Percentiles rank a stretch among this genome's conserved stretches.
Evolutionary conservation across 2,113 vertebrate species (phyloP).

Genomic region (Bos taurus): DNA sequence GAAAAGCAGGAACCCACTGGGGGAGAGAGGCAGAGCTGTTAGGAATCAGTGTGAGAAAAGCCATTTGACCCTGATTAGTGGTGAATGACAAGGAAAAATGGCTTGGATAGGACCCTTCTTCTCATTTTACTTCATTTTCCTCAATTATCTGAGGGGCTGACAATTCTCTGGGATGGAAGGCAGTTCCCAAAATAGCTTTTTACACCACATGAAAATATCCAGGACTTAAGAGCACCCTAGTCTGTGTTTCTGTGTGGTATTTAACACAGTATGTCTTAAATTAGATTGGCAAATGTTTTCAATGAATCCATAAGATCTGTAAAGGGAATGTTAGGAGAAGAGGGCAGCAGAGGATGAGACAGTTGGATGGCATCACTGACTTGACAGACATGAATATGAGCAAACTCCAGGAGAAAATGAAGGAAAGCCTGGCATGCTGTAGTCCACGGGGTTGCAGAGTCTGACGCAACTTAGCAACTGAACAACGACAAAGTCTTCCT

Average conservation of each 20-base stretch:
- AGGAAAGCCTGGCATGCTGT: background rate
- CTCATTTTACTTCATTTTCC: slow-evolving; percentile 33
- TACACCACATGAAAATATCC: background rate
- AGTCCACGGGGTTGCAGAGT: background rate
- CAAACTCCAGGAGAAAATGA: background rate
- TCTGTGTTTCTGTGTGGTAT: background rate
- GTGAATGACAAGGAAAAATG: background rate
- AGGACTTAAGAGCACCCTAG: background rate
- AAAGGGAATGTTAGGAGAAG: background rate
- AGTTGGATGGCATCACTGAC: background rate
- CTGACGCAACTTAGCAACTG: background rate
- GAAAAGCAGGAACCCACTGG: background rate
- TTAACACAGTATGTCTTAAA: slow-evolving; percentile 44
- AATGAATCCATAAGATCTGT: background rate
- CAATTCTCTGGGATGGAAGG: slow-evolving; percentile 32
- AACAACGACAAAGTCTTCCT: background rate
- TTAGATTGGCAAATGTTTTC: background rate
- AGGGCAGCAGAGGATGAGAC: background rate
- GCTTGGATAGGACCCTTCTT: background rate
- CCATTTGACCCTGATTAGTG: background rate
- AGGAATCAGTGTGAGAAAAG: background rate
- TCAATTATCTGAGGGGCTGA: background rate
- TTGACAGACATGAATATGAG: background rate
- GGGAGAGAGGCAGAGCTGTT: background rate
- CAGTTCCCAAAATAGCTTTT: slow-evolving; percentile 36